Conservation (phyloP, 92 coral and sea anemone genomes). For the Desmophyllum pertusum region DNA sequence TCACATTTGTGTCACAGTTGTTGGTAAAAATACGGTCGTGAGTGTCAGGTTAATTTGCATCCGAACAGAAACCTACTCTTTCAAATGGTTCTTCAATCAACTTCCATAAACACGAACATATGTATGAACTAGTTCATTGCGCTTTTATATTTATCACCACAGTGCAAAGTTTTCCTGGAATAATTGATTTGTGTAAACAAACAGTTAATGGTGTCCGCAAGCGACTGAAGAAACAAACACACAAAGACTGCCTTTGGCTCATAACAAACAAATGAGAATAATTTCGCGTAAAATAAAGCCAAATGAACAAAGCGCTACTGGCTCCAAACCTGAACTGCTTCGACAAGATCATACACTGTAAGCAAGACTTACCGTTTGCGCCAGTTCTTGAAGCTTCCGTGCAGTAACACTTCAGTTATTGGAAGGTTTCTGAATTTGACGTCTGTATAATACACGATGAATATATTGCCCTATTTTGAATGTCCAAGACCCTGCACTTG, state of each 20-base stretch:
- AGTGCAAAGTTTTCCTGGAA: background rate
- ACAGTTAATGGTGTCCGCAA: background rate
- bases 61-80: background rate
- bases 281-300: background rate
- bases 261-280: constrained; percentile 14
- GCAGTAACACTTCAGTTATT: background rate
- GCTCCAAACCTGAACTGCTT: background rate
- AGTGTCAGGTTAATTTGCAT: background rate
- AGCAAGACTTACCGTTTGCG: background rate
- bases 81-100: background rate
- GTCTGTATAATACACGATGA: background rate
- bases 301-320: background rate
- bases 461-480: constrained; percentile 2
- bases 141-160: background rate
- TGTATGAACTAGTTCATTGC: background rate
- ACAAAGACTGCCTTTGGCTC: background rate
- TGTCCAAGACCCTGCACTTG: constrained; percentile 6
- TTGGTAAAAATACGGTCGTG: background rate
- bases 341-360: background rate
- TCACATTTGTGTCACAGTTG: background rate
- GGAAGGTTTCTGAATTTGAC: background rate
- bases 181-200: constrained; percentile 19
- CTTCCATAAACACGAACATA: background rate
- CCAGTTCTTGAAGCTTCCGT: background rate
- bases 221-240: background rate